Evolutionary conservation across 2,888 invertebrate genomes (phyloP), one percentile per base, ranked within the genome.

Genomic region (Drosophila borealis): DNA sequence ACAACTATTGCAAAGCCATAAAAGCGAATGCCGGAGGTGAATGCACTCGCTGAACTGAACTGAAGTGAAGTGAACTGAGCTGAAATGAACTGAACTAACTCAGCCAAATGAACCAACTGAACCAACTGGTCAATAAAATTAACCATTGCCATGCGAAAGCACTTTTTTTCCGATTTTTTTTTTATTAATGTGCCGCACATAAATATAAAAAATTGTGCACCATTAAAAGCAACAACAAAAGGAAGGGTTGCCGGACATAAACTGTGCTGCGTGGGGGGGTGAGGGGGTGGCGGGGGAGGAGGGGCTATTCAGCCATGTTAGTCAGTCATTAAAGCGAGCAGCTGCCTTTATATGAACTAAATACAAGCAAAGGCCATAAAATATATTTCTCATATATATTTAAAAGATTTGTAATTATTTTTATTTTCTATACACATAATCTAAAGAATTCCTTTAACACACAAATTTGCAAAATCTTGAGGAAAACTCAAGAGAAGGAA

Each of bases 171-270:
- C 14, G 11, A 37, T n/a, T 64, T 14, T 29, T 21, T 46, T 56
- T 48, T 74, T 78, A 60, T 87, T 66, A 65, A 81, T 81, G 67
- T 74, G 57, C 55, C 19, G 39, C 48, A 63, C 69, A 74, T 70
- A 83, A 83, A 78, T 66, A 59, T 69, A 57, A 65, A 68, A 83
- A 69, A 55, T 55, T 42, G 59, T 70, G 64, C 57, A 44, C 37
- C 59, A 74, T 60, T 63, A 62, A 73, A 74, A 49, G 25, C 57
- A 56, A 39, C 51, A 44, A 37, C 19, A 49, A 25, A n/a, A 11
- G 17, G 6, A 44, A 37, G 39, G 21, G 14, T 29, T 9, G 25
- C 33, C 46, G 55, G 53, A 53, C 34, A 34, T 14, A n/a, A 5
- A 5, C 6, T 29, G 6, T 29, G 0, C 29, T 29, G 2, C 2